Conservation (phyloP, 1,140 invertebrate species). For the Intoshia linei region DNA sequence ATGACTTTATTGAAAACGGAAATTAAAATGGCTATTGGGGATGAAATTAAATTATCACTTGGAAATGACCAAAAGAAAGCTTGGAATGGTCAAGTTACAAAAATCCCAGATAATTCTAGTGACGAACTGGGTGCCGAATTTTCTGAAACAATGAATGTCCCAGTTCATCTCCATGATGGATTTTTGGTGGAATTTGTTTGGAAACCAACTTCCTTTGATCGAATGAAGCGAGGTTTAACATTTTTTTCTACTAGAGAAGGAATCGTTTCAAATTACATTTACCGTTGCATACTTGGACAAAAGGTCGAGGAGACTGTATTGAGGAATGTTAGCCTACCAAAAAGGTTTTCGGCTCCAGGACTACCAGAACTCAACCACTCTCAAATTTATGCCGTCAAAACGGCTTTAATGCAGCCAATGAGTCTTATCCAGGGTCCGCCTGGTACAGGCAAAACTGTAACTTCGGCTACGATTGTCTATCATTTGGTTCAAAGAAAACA, state of each 20-base stretch:
- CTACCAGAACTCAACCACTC: constrained; percentile 81
- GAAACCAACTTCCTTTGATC: constrained; percentile 93
- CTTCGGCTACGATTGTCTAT: constrained; percentile 91
- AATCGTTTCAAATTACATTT: constrained; percentile 83
- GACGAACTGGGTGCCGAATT: neutral
- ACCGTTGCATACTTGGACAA: constrained; percentile 70
- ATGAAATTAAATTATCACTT: constrained; percentile 12
- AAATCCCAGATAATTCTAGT: too few species aligned
- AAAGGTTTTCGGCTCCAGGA: constrained; percentile 78
- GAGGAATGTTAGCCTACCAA: constrained; percentile 45
- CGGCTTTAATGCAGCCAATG: constrained; percentile 70
- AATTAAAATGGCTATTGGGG: constrained; percentile 59
- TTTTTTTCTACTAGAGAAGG: constrained; percentile 80
- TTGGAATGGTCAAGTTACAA: too few species aligned
- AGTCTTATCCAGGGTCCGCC: constrained; percentile 50
- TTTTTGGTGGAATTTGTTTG: constrained; percentile 95
- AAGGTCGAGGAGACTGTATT: constrained; percentile 66
- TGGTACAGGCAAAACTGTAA: constrained; percentile 90
- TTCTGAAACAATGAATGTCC: neutral
- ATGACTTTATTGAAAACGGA: too few species aligned
- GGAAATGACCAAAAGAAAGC: too few species aligned
- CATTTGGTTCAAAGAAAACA: constrained; percentile 64
- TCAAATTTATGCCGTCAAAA: constrained; percentile 91
- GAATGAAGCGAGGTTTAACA: constrained; percentile 68
- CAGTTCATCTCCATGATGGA: too few species aligned